Evolutionary conservation across 2,888 invertebrate genomes (phyloP).

Genomic region (Polia nebulosa): DNA sequence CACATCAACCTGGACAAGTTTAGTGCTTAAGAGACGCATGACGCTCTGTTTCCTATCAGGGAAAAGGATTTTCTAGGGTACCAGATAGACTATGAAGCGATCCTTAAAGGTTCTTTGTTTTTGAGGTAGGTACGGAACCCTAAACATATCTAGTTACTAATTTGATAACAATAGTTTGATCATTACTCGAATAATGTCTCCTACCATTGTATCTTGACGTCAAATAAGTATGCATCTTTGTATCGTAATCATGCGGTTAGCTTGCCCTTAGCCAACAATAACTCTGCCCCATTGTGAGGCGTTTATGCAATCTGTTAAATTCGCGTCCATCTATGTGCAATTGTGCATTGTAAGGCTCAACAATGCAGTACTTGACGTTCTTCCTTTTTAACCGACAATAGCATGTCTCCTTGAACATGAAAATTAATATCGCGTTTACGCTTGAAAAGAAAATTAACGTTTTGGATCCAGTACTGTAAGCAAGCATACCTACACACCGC

Average conservation of each 20-base stretch:
- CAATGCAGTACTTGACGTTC: constrained; percentile 35
- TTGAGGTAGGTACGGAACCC: too few relatives aligned
- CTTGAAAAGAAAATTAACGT: too few relatives aligned
- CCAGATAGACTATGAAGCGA: too few relatives aligned
- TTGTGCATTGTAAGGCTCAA: constrained; percentile 30
- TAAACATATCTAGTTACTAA: not conserved
- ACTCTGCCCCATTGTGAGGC: constrained; percentile 57
- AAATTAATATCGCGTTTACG: too few relatives aligned
- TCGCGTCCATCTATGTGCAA: constrained; percentile 31
- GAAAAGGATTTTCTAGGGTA: too few relatives aligned
- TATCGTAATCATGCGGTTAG: constrained; percentile 37
- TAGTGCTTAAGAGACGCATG: not conserved
- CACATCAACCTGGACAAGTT: not conserved
- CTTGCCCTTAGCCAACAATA: too few relatives aligned
- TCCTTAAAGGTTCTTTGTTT: not conserved
- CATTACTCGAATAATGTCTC: not conserved
- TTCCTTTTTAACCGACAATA: too few relatives aligned
- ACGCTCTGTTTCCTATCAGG: too few relatives aligned
- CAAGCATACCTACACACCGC: too few relatives aligned
- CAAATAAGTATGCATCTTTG: constrained; percentile 66
- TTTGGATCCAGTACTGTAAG: too few relatives aligned
- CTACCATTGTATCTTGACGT: constrained; percentile 57
- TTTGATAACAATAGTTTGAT: not conserved
- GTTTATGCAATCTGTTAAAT: constrained; percentile 43
- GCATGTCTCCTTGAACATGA: too few relatives aligned